phyloP scores from a whole-genome alignment of 1,140 invertebrate genomes.

The Sipha flava region DNA sequence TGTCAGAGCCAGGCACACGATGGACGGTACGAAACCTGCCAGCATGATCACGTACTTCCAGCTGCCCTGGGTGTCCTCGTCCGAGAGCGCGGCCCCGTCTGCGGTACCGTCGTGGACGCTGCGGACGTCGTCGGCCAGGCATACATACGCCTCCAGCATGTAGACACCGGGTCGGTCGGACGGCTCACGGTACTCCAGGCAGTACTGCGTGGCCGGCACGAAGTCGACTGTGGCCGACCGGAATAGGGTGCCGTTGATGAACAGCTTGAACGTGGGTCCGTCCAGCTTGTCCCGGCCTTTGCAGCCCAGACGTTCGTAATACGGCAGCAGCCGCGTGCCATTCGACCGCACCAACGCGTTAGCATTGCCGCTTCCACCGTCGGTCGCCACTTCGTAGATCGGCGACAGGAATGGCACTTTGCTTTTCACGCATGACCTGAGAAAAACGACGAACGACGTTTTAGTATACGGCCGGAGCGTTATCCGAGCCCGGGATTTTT shows the following conservation, averaged over 20 bases:
- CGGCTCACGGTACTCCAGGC: background rate
- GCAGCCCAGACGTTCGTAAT: background rate
- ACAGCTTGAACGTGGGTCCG: background rate
- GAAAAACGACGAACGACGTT: too few species aligned
- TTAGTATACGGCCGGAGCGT: too few species aligned
- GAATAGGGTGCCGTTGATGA: background rate
- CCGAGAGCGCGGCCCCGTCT: background rate
- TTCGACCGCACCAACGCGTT: background rate
- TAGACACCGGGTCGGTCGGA: too few species aligned
- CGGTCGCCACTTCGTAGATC: background rate
- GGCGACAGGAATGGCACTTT: background rate
- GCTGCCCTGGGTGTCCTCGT: background rate
- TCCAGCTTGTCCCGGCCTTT: background rate
- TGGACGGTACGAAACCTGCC: slow-evolving; percentile 44
- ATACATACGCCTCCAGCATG: background rate
- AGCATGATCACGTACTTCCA: background rate
- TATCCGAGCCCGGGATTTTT: too few species aligned
- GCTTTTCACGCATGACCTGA: background rate
- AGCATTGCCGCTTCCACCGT: too few species aligned
- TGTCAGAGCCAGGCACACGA: slow-evolving; percentile 60
- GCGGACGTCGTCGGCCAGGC: background rate
- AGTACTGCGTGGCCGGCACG: background rate
- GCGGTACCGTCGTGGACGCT: too few species aligned
- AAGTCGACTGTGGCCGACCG: background rate
- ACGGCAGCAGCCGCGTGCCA: background rate